A percentile compares a stretch with the other conserved stretches of the same genome.
Conservation (phyloP, 2,797 vertebrate species). For the Rhinoraja longicauda region DNA sequence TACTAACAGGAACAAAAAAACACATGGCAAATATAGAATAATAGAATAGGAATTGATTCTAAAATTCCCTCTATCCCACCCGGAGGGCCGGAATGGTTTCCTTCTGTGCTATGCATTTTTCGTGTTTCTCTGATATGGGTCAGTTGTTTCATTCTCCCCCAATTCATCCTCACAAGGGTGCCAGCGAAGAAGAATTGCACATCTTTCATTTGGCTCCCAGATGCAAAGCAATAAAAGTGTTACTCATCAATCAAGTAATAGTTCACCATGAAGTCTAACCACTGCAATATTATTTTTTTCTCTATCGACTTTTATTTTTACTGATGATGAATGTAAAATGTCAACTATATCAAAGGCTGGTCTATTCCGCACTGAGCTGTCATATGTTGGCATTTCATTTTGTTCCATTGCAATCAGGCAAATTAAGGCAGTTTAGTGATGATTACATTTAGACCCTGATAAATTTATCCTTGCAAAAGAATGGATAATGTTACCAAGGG, state of each 20-base stretch:
- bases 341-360: background rate
- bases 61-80: background rate
- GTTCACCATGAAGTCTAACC: background rate
- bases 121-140: background rate
- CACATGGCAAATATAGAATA: background rate
- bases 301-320: slow-evolving; percentile 26
- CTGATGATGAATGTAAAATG: background rate
- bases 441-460: background rate
- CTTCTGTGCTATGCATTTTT: no score
- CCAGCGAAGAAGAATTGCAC: background rate
- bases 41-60: background rate
- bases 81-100: no score
- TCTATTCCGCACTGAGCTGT: background rate
- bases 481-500: background rate
- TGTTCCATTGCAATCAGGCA: background rate
- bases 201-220: background rate
- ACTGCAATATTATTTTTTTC: background rate
- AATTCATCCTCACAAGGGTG: background rate
- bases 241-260: background rate
- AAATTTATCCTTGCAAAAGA: background rate
- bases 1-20: background rate
- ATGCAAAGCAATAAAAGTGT: background rate
- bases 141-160: background rate
- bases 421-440: background rate
- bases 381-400: slow-evolving; percentile 13